Evolutionary conservation across 2,888 invertebrate species (phyloP).

Genomic region (Patella caerulea): DNA sequence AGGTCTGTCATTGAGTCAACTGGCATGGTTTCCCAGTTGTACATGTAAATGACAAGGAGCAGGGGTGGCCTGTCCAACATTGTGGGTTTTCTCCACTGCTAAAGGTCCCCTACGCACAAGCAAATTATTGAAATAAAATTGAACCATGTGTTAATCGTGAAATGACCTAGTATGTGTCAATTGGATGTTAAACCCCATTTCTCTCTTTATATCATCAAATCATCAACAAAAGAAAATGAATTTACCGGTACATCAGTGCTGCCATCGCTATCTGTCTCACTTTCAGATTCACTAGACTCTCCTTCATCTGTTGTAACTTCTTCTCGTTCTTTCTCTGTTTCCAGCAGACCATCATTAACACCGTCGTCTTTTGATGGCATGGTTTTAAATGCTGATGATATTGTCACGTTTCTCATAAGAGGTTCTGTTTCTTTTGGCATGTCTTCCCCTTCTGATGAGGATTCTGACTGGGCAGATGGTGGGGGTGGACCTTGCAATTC

Average conservation of each 20-base stretch:
- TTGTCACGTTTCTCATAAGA: conserved; percentile 52
- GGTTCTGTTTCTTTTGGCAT: conserved; percentile 57
- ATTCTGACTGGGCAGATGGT: conserved; percentile 37
- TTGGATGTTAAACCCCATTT: too few species aligned
- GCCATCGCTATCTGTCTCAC: conserved; percentile 33
- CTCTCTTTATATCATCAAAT: too few species aligned
- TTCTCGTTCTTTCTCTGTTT: conserved; percentile 31
- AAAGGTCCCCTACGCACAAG: too few species aligned
- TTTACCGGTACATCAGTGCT: conserved; percentile 30
- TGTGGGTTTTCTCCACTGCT: too few species aligned
- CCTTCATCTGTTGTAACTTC: conserved; percentile 22
- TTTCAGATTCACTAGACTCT: conserved; percentile 28
- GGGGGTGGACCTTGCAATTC: conserved; percentile 50
- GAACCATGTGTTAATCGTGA: too few species aligned
- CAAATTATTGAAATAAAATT: too few species aligned
- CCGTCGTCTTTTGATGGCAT: conserved; percentile 27
- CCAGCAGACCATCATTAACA: conserved; percentile 27
- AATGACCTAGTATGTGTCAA: too few species aligned
- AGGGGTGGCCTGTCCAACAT: too few species aligned
- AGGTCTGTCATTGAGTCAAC: too few species aligned
- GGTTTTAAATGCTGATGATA: conserved; percentile 39
- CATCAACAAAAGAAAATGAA: neutral
- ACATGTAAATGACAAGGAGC: too few species aligned
- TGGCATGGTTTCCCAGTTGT: too few species aligned
- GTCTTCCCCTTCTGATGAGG: conserved; percentile 49